Conservation (phyloP, 2,113 vertebrate genomes). For the Indri indri region DNA sequence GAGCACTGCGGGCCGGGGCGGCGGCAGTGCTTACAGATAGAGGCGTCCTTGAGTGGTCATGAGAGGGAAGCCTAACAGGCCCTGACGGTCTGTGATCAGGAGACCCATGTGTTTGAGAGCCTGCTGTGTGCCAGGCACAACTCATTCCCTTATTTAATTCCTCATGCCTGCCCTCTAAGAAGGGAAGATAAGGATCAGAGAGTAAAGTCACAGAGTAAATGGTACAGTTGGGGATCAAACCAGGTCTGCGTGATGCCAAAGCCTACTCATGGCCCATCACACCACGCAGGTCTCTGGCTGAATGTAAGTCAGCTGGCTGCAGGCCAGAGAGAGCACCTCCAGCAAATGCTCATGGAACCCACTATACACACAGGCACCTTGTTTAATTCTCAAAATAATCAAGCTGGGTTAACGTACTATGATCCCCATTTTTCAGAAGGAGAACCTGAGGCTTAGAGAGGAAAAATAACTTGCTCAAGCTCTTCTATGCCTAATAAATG, state of each 20-base stretch:
- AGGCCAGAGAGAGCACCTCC: neutral
- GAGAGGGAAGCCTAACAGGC: neutral
- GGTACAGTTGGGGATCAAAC: neutral
- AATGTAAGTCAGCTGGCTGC: neutral
- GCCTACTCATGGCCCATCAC: neutral
- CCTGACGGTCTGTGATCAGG: neutral
- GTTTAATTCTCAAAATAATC: neutral
- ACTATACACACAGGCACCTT: neutral
- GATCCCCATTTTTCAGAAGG: constrained; percentile 11
- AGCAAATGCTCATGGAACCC: neutral
- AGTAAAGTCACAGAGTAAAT: neutral
- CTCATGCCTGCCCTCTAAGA: neutral
- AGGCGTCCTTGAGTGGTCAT: neutral
- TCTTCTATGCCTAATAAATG: neutral
- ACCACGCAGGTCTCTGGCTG: neutral
- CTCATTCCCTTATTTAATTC: neutral
- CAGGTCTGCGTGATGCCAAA: neutral
- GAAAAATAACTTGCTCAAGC: neutral
- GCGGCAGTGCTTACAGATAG: neutral
- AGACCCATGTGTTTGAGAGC: neutral
- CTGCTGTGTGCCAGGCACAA: neutral
- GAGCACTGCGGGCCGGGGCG: neutral
- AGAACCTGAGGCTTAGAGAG: constrained; percentile 1
- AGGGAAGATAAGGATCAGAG: neutral
- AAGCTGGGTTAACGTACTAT: neutral